Base-by-base conservation (phyloP, 1,140 invertebrate genomes). In the Drosophila pseudoobscura region DNA sequence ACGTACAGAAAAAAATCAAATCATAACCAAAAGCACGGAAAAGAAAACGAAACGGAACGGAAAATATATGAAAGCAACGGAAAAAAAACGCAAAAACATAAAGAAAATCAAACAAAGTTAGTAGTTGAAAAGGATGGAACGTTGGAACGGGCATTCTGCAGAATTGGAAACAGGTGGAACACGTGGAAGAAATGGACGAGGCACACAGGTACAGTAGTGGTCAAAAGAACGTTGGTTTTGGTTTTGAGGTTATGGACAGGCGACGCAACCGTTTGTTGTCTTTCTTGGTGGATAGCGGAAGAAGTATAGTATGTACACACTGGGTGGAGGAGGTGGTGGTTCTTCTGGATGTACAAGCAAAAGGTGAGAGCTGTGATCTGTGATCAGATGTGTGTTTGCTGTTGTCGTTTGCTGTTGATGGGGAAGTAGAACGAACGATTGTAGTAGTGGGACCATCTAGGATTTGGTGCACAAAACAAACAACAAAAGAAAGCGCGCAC, bases 171-270 rank as follows among this genome's bases (percentile, higher is more conserved):
- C 65, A 45, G 66, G 62, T 66, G 54, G 54, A 68, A 24, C 24
- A 29, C 9, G 31, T 31, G 31, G 31, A 68, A 69, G 51, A 66
- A 69, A 69, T 69, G 64, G 65, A 69, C 65, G 51, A 69, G 43
- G 69, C 68, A 73, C 69, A 73, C 68, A 72, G 35, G 41, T 73
- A 73, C 68, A 62, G 69, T 72, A 69, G 69, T 73, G 50, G 31
- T 29, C 47, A 59, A 59, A 59, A 73, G 72, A 35, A 44, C 43
- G 35, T 61, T 64, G 15, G 44, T 43, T 26, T 52, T 44, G 6
- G 20, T 50, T 35, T 17, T 55, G 17, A 31, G 20, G 31, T 26
- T 69, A 51, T 68, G 22, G 35, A 49, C 44, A 68, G 35, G 51
- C 46, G 44, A 63, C 46, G 52, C 43, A 69, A 63, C 39, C 45